phyloP scores from a whole-genome alignment of 1,140 invertebrate genomes.

The Oedothorax gibbosus region DNA sequence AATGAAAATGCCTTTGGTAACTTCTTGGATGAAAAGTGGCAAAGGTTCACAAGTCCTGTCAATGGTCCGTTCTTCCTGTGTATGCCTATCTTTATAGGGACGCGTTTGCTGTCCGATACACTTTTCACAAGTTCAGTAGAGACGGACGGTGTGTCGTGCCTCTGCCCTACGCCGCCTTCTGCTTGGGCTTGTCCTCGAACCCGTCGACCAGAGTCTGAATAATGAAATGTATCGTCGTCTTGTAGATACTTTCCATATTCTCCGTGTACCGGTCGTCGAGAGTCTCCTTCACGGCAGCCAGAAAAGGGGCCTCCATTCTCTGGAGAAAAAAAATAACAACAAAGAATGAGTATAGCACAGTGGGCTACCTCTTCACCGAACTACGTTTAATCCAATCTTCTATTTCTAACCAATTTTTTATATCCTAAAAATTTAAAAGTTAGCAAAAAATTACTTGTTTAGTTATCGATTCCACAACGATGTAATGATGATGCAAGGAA shows the following conservation, averaged over 20 bases:
- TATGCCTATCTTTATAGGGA: neutral
- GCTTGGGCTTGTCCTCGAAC: slow-evolving; percentile 72
- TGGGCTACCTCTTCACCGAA: no score
- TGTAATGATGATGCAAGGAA: no score
- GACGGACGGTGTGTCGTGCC: slow-evolving; percentile 40
- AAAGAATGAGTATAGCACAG: no score
- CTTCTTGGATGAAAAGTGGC: no score
- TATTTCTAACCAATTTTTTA: no score
- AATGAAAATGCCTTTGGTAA: no score
- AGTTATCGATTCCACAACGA: no score
- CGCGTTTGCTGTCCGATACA: neutral
- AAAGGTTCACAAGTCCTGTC: neutral
- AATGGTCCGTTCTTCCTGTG: neutral
- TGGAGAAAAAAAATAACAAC: slow-evolving; percentile 68
- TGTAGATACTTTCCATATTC: slow-evolving; percentile 91
- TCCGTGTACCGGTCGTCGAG: slow-evolving; percentile 89
- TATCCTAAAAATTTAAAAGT: no score
- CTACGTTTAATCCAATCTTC: no score
- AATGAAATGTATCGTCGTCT: slow-evolving; percentile 91
- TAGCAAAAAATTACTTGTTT: no score
- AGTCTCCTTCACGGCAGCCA: slow-evolving; percentile 85
- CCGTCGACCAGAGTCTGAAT: slow-evolving; percentile 86
- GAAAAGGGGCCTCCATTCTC: slow-evolving; percentile 90
- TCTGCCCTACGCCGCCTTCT: slow-evolving; percentile 36
- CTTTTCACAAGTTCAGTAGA: neutral